Conservation (phyloP, 2,888 invertebrate species). For the Meteorus cinctellus region DNA sequence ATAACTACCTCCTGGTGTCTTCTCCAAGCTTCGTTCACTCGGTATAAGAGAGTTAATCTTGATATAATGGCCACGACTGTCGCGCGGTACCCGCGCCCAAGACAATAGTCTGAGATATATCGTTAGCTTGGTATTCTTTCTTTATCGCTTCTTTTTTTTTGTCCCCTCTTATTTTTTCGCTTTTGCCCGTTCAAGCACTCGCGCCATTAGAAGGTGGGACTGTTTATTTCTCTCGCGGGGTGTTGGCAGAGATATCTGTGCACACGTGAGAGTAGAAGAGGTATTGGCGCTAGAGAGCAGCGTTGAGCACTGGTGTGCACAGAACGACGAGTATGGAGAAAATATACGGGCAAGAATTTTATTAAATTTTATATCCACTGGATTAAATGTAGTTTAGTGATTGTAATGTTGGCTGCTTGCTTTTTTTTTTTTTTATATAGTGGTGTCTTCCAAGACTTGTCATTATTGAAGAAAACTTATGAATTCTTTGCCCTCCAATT, state of each 20-base stretch:
- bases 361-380: too few relatives aligned
- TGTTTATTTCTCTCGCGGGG: constrained; percentile 51
- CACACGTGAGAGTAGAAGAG: constrained; percentile 28
- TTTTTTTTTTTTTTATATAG: too few relatives aligned
- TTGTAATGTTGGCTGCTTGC: too few relatives aligned
- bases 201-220: constrained; percentile 49
- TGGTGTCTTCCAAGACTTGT: too few relatives aligned
- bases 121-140: constrained; percentile 68
- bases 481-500: too few relatives aligned
- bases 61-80: constrained; percentile 73
- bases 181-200: constrained; percentile 34
- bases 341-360: background rate
- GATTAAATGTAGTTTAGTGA: too few relatives aligned
- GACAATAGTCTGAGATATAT: constrained; percentile 73
- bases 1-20: constrained; percentile 25
- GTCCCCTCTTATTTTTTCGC: constrained; percentile 13
- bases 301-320: background rate
- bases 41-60: constrained; percentile 70
- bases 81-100: constrained; percentile 64
- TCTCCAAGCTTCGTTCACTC: constrained; percentile 26
- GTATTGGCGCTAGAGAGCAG: too few relatives aligned
- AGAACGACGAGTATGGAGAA: constrained; percentile 18
- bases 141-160: constrained; percentile 38
- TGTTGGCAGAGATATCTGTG: constrained; percentile 42
- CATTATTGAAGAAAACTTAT: too few relatives aligned